Evolutionary conservation across 1,140 invertebrate genomes (phyloP).

Genomic region (Aporrectodea caliginosa): DNA sequence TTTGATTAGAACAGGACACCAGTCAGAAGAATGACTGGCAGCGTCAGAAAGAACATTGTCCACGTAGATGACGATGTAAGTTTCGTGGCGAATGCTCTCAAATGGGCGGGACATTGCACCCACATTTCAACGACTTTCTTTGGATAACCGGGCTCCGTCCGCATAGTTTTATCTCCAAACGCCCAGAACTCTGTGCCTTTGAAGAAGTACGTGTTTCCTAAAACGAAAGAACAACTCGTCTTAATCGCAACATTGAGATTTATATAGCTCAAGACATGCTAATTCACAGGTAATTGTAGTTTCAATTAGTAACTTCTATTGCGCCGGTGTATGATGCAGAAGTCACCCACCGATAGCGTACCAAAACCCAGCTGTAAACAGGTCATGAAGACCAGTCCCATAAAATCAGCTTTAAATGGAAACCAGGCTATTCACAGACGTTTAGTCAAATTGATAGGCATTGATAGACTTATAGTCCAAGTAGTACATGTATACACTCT

Average conservation of each 20-base stretch:
- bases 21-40: no score
- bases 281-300: not conserved
- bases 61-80: no score
- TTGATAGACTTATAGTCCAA: no score
- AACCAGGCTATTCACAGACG: no score
- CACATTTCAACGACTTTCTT: not conserved
- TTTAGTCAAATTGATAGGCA: no score
- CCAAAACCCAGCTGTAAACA: not conserved
- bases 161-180: constrained; percentile 9
- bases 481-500: no score
- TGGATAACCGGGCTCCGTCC: not conserved
- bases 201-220: constrained; percentile 18
- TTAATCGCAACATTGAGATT: no score
- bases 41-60: no score
- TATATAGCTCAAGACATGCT: no score
- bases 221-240: not conserved
- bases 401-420: no score
- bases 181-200: constrained; percentile 5
- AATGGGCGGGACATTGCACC: not conserved
- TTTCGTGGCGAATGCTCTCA: no score
- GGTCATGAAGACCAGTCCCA: not conserved
- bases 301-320: not conserved
- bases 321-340: not conserved
- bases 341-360: not conserved
- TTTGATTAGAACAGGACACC: no score